phyloP scores from a whole-genome alignment of 2,888 invertebrate species.

The Pristionchus arcanus region DNA sequence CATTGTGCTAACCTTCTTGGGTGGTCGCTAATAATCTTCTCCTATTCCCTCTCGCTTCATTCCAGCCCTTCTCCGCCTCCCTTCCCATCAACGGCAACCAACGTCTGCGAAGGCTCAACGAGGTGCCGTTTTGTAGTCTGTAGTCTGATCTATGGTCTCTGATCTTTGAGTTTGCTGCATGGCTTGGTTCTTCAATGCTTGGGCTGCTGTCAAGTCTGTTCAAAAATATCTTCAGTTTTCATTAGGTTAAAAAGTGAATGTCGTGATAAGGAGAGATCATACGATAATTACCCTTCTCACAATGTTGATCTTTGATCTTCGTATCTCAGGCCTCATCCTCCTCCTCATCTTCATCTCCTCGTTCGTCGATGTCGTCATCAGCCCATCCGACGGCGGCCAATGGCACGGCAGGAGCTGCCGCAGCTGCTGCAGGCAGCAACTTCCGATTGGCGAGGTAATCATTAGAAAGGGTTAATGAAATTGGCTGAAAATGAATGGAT shows the following conservation, averaged over 20 bases:
- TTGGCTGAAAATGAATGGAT: too few species aligned
- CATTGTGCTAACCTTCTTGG: not conserved
- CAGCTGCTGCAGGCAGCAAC: constrained; percentile 56
- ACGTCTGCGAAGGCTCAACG: not conserved
- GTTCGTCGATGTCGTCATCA: constrained; percentile 19
- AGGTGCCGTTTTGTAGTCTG: constrained; percentile 6
- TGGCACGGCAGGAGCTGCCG: not conserved
- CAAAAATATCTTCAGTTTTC: too few species aligned
- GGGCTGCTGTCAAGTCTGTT: not conserved
- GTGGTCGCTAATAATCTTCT: constrained; percentile 1
- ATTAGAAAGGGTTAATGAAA: too few species aligned
- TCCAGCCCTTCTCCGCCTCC: constrained; percentile 29
- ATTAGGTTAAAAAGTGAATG: too few species aligned
- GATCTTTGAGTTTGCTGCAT: not conserved
- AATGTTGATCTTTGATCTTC: too few species aligned
- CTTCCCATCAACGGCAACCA: not conserved
- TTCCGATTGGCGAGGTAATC: constrained; percentile 32
- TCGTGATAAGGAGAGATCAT: too few species aligned
- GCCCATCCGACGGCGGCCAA: constrained; percentile 56
- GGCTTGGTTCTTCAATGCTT: not conserved
- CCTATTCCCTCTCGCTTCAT: not conserved
- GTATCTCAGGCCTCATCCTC: not conserved
- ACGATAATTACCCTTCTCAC: too few species aligned
- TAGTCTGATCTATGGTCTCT: not conserved
- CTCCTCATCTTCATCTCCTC: constrained; percentile 41